Percentiles rank a stretch among this genome's conserved stretches.
Evolutionary conservation across 2,113 vertebrate genomes (phyloP).

Genomic region (Trogon surrucura): DNA sequence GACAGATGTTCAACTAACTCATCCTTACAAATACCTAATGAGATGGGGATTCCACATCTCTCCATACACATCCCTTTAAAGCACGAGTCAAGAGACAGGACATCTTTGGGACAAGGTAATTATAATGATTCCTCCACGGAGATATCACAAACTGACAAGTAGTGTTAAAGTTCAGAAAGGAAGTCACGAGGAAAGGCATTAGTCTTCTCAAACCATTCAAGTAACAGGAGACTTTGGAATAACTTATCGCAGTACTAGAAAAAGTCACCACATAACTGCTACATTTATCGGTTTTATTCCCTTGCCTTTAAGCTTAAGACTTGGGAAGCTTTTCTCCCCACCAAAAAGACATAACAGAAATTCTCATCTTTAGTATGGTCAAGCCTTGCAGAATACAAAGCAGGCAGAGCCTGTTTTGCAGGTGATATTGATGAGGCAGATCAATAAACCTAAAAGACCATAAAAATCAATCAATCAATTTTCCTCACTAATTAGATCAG

Average conservation of each 20-base stretch:
- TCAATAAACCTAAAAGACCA: not conserved
- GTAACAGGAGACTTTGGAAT: not conserved
- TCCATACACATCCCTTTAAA: not conserved
- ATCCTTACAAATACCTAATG: not conserved
- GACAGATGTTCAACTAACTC: not conserved
- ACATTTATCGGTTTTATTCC: not conserved
- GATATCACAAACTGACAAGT: not conserved
- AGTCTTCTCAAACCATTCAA: not conserved
- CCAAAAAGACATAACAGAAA: not conserved
- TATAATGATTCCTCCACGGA: not conserved
- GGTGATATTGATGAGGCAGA: not conserved
- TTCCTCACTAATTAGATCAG: slow-evolving; percentile 10
- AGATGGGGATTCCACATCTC: not conserved
- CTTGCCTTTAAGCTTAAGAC: not conserved
- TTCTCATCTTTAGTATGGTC: not conserved
- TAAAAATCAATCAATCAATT: not conserved
- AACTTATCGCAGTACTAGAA: not conserved
- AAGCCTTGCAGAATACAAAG: not conserved
- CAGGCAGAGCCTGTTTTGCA: not conserved
- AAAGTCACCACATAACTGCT: not conserved
- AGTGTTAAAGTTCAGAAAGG: not conserved
- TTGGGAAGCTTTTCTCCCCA: not conserved
- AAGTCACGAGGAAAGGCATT: not conserved
- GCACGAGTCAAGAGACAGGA: not conserved
- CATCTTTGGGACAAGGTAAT: not conserved